phyloP scores from a whole-genome alignment of 2,113 vertebrate genomes.

The Scartelaos histophorus region DNA sequence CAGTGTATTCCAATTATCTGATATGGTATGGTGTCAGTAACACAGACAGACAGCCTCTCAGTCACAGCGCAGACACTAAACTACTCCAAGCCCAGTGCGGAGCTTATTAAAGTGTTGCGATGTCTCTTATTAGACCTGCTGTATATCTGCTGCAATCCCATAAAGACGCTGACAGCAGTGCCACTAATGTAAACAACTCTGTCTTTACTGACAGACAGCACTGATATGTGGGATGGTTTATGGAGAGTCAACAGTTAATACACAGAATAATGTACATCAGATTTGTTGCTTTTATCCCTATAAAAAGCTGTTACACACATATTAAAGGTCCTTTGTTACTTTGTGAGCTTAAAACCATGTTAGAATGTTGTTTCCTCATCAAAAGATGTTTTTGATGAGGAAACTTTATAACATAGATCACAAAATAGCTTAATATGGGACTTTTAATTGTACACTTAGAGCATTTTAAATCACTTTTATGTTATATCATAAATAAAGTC shows the following conservation, averaged over 20 bases:
- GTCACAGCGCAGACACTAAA: slow-evolving; percentile 43
- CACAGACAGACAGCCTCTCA: slow-evolving; percentile 41
- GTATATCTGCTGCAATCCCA: slow-evolving; percentile 64
- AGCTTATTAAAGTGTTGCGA: slow-evolving; percentile 56
- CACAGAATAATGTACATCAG: not conserved
- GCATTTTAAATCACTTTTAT: not conserved
- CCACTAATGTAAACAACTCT: slow-evolving; percentile 54
- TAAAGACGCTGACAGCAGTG: slow-evolving; percentile 50
- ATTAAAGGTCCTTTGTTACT: not conserved
- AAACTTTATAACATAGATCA: too few species aligned
- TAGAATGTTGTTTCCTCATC: too few species aligned
- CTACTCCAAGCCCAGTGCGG: slow-evolving; percentile 42
- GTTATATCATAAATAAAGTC: too few species aligned
- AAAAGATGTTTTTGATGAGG: too few species aligned
- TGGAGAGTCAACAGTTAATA: not conserved
- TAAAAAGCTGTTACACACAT: not conserved
- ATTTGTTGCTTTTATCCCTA: slow-evolving; percentile 14
- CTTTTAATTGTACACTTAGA: too few species aligned
- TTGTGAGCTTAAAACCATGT: too few species aligned
- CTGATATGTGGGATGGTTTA: not conserved
- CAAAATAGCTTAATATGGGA: too few species aligned
- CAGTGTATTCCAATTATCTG: not conserved
- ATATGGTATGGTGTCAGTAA: not conserved
- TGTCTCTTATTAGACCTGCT: slow-evolving; percentile 71
- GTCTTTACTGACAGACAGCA: slow-evolving; percentile 28